These are phyloP conservation scores for Pseudococcus viburni DNA, from an alignment of 2,888 invertebrate genomes.

Conservation along the genomic window DNA sequence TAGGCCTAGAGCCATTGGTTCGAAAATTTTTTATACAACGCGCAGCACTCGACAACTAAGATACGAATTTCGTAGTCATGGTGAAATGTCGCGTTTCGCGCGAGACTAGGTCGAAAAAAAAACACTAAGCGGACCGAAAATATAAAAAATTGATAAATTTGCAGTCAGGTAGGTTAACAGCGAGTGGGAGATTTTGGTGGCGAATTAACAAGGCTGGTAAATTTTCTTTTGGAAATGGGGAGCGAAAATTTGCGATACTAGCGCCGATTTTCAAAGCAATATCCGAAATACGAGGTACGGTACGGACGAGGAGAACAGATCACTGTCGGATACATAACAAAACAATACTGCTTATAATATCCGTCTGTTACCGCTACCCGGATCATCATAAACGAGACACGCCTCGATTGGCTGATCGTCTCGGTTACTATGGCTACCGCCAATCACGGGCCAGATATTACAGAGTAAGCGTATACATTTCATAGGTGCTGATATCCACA, in stretches of 20 bases:
- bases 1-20: constrained; percentile 68
- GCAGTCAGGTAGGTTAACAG: constrained; percentile 59
- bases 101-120: background rate
- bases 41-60: constrained; percentile 69
- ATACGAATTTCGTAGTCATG: constrained; percentile 18
- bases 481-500: constrained; percentile 68
- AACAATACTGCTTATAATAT: constrained; percentile 66
- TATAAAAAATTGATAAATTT: background rate
- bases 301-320: constrained; percentile 67
- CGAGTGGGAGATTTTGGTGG: background rate
- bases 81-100: background rate
- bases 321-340: constrained; percentile 65
- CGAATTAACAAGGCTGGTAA: background rate
- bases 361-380: constrained; percentile 67
- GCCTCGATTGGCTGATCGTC: constrained; percentile 69
- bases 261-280: constrained; percentile 62
- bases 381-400: constrained; percentile 69
- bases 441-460: constrained; percentile 69
- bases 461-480: constrained; percentile 68
- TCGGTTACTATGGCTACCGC: constrained; percentile 72
- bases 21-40: constrained; percentile 71
- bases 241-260: constrained; percentile 61
- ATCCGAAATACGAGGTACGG: constrained; percentile 66
- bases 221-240: background rate
- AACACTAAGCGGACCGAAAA: constrained; percentile 28